Percentiles rank a stretch among this genome's conserved stretches.
These are phyloP conservation scores for Sakesphorus luctuosus DNA, from an alignment of 2,113 vertebrate genomes.

Conservation along the genomic window DNA sequence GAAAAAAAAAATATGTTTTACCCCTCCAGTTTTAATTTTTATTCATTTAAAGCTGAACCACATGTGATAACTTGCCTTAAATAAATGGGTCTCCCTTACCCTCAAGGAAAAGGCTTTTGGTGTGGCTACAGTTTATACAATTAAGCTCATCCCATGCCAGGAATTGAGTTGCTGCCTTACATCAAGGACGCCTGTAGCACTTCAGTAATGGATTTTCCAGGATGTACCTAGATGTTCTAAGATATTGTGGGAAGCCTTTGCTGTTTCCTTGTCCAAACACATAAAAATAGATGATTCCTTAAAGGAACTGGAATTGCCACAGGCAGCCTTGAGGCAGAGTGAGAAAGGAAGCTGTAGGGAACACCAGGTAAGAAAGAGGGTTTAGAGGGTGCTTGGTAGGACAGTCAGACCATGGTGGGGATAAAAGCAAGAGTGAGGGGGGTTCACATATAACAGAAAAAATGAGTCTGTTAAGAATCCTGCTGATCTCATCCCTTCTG, in stretches of 20 bases:
- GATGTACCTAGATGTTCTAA: not conserved
- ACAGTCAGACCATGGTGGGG: not conserved
- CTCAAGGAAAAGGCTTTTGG: not conserved
- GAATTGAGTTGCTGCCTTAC: not conserved
- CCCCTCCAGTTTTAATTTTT: not conserved
- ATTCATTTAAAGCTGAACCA: not conserved
- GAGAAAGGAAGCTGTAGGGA: not conserved
- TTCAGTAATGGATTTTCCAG: slow-evolving; percentile 28
- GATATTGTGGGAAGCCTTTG: slow-evolving; percentile 5
- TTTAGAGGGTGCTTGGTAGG: not conserved
- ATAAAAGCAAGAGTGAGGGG: fast-evolving
- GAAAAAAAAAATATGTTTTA: not conserved
- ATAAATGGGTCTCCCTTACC: not conserved
- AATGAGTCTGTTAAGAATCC: not conserved
- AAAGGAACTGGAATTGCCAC: not conserved
- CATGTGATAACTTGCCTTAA: not conserved
- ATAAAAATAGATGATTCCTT: slow-evolving; percentile 16
- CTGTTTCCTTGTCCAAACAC: not conserved
- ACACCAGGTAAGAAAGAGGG: not conserved
- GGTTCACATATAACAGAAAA: not conserved
- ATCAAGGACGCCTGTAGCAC: not conserved
- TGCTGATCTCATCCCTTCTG: not conserved
- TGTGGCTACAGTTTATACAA: slow-evolving; percentile 17
- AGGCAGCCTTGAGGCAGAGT: not conserved
- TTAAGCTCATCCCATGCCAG: not conserved